phyloP scores from a whole-genome alignment of 1,140 invertebrate species.

The Glossosoma conforme region DNA sequence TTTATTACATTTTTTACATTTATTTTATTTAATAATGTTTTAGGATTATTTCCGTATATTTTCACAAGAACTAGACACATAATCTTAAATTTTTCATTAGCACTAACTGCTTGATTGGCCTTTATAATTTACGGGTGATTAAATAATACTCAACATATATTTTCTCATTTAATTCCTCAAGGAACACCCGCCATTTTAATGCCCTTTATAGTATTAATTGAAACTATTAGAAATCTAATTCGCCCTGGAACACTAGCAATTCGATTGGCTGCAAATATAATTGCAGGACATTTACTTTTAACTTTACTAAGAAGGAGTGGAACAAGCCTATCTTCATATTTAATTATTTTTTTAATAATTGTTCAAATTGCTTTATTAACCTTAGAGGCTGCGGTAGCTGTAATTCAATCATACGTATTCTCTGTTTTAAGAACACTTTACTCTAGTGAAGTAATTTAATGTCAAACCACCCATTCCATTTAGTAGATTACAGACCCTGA shows the following conservation, averaged over 20 bases:
- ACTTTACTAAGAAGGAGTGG: slow-evolving; percentile 50
- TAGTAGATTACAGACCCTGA: slow-evolving; percentile 54
- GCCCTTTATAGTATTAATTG: slow-evolving; percentile 54
- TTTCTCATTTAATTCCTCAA: slow-evolving; percentile 57
- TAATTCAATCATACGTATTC: slow-evolving; percentile 57
- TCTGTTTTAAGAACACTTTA: slow-evolving; percentile 48
- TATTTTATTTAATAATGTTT: slow-evolving; percentile 57
- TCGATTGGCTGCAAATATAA: slow-evolving; percentile 64
- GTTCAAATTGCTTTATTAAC: slow-evolving; percentile 49
- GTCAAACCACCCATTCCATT: slow-evolving; percentile 46
- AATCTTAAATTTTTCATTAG: slow-evolving; percentile 49
- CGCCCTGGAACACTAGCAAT: slow-evolving; percentile 58
- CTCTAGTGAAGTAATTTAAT: slow-evolving; percentile 50
- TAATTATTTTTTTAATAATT: slow-evolving; percentile 45
- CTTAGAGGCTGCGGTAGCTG: slow-evolving; percentile 47
- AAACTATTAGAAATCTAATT: slow-evolving; percentile 58
- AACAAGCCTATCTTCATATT: slow-evolving; percentile 34
- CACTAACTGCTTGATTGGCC: slow-evolving; percentile 55
- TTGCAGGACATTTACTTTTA: slow-evolving; percentile 59
- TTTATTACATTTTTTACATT: slow-evolving; percentile 53
- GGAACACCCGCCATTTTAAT: slow-evolving; percentile 52
- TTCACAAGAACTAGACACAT: slow-evolving; percentile 59
- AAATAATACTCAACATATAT: slow-evolving; percentile 52
- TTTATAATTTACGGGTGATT: slow-evolving; percentile 57
- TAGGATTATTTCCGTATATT: slow-evolving; percentile 63